Evolutionary conservation across 2,888 invertebrate species (phyloP), one percentile per base, ranked within the genome.

Genomic region (Hybos culiciformis): DNA sequence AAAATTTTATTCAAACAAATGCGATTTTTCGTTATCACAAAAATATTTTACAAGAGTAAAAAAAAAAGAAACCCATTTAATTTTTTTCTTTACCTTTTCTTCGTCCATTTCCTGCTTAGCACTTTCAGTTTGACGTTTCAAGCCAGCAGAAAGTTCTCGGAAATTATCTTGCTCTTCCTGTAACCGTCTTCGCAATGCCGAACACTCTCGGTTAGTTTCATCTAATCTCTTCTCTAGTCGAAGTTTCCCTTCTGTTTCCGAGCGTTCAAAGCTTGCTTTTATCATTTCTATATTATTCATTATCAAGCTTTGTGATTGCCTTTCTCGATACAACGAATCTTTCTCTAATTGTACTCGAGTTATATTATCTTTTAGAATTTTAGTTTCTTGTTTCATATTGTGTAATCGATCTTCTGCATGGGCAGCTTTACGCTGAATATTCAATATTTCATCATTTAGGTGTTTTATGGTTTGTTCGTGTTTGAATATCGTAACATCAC

Each of bases 261-360:
- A 79, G 24, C 88, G 74, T 58, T 93, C 90, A 50, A 93, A 68
- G 55, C 85, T 87, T 21, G 82, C 82, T 69, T 91, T 86, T 42
- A 96, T 90, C 44, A 87, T 71, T 66, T 94, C 90, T 41, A 96
- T 73, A 62, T 91, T 93, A 43, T 84, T 79, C 42, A 86, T 71
- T 12, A 94, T 66, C 48, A 87, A 61, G 12, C 80, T 76, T 57
- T 91, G 84, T 9, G 83, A 81, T 53, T 83, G 80, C 23, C 83
- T 74, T 57, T 92, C 87, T 32, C 83, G 74, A 53, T 80, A 76
- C 46, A 78, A 65, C 39, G 79, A 72, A 59, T 93, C 91, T 48
- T 83, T 76, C 64, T 96, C 94, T 33, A 82, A 80, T 50, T 80
- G 68, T 21, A 92, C 67, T 12, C 90, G 76, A 12, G 77, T 63